A percentile compares a stretch with the other conserved stretches of the same genome.
These are phyloP conservation scores for Puffinus mauretanicus DNA, from an alignment of 2,113 vertebrate species.

Conservation along the genomic window DNA sequence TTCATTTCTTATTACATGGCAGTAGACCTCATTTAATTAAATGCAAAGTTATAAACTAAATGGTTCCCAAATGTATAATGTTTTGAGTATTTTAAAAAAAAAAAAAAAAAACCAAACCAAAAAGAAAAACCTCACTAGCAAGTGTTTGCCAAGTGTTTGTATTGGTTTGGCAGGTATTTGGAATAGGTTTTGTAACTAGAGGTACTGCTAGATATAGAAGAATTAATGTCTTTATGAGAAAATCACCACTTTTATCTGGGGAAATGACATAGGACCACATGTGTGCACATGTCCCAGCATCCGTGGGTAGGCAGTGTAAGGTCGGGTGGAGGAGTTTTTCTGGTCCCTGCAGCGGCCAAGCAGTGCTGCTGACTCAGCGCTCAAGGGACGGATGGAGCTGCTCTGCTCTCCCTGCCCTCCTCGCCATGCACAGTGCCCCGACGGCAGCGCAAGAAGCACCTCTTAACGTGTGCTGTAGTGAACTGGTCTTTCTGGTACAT, in stretches of 20 bases:
- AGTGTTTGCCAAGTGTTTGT: slow-evolving; percentile 43
- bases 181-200: neutral
- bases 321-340: neutral
- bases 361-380: neutral
- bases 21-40: slow-evolving; percentile 64
- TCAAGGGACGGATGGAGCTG: accelerated
- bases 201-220: neutral
- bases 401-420: neutral
- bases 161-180: slow-evolving; percentile 46
- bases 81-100: neutral
- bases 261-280: neutral
- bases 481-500: neutral
- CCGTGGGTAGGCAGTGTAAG: neutral
- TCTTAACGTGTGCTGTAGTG: neutral
- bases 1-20: slow-evolving; percentile 56
- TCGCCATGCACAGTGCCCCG: accelerated
- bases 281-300: neutral
- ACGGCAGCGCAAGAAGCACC: neutral
- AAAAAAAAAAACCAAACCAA: neutral
- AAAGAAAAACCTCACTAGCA: neutral
- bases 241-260: neutral
- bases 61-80: slow-evolving; percentile 50
- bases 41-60: slow-evolving; percentile 51
- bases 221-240: neutral
- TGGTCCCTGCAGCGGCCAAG: neutral